Evolutionary conservation across 2,113 vertebrate genomes (phyloP), one percentile per base, ranked within the genome.

Genomic region (Hydropotes inermis): DNA sequence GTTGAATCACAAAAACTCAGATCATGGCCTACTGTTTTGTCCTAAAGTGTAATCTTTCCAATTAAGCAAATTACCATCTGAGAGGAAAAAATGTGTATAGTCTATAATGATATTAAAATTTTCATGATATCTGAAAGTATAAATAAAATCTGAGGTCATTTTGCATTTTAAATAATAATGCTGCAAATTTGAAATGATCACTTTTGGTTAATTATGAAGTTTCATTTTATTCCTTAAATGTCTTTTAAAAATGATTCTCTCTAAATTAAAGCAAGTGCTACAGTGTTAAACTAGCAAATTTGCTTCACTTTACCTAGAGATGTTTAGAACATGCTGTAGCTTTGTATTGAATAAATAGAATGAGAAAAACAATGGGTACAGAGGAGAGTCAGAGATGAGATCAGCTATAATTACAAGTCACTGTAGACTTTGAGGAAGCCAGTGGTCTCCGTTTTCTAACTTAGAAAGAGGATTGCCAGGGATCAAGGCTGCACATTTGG

Each of bases 401-500:
- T 12, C 1, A 7, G 9, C 19, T 21, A 5, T 52, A 33, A 85
- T n/a, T 10, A 14, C 50, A 28, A 11, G 88, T 23, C 70, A 28
- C 55, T 12, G 27, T 0, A 8, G 39, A 36, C 58, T 67, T 8
- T 0, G 60, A 52, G 76, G 83, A 84, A 85, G 61, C 30, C 50
- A 30, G 6, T 0, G 4, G 33, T 78, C 74, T 92, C 92, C 43
- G 2, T 47, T 87, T 89, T 83, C 84, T 88, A 87, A 45, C 36
- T 39, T 17, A 19, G 88, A 45, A 58, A 55, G 43, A 55, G 39
- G 27, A 79, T 52, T 85, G 78, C 47, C 17, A 13, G 36, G 52
- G 55, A 92, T 58, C 11, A 39, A 74, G 70, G 1, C 78, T n/a
- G 94, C 76, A 96, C 97, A 96, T 97, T 98, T 97, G 98, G 95